These are phyloP conservation scores for Cantharis flavilabris DNA, from an alignment of 2,888 invertebrate species.

Conservation along the genomic window DNA sequence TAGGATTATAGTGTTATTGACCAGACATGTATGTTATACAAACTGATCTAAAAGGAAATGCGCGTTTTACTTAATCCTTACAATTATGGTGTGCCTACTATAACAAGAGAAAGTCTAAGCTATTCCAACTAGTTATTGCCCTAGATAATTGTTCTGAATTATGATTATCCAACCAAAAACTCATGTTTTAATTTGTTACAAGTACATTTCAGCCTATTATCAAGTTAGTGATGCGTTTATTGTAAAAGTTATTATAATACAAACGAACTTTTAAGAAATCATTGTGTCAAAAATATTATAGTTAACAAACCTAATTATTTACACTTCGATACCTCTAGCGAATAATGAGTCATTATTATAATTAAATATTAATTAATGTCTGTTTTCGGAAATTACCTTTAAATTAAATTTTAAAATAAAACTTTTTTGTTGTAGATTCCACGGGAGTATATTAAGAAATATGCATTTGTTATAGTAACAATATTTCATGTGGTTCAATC, in stretches of 20 bases:
- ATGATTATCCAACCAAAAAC: constrained; percentile 5
- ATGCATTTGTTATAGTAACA: not conserved
- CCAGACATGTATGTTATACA: not conserved
- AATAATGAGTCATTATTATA: not conserved
- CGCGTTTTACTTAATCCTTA: constrained; percentile 6
- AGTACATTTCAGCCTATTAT: not conserved
- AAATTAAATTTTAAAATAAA: not conserved
- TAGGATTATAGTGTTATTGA: not conserved
- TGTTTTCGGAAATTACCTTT: not conserved
- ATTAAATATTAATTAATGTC: not conserved
- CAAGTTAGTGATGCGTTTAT: not conserved
- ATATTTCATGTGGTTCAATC: constrained; percentile 3
- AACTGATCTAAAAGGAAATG: not conserved
- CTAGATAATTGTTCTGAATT: constrained; percentile 18
- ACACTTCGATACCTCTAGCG: not conserved
- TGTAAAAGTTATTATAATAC: not conserved
- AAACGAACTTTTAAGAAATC: not conserved
- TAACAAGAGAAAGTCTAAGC: constrained; percentile 14
- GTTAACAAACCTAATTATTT: not conserved
- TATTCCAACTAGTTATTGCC: constrained; percentile 13
- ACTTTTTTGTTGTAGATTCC: constrained; percentile 33
- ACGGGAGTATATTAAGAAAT: constrained; percentile 14
- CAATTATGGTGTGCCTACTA: constrained; percentile 3
- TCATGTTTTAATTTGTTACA: not conserved
- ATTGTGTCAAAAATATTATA: not conserved